Percentiles rank a stretch among this genome's conserved stretches.
These are phyloP conservation scores for Caenorhabditis sp. DNA, from an alignment of 2,888 invertebrate genomes.

Conservation along the genomic window DNA sequence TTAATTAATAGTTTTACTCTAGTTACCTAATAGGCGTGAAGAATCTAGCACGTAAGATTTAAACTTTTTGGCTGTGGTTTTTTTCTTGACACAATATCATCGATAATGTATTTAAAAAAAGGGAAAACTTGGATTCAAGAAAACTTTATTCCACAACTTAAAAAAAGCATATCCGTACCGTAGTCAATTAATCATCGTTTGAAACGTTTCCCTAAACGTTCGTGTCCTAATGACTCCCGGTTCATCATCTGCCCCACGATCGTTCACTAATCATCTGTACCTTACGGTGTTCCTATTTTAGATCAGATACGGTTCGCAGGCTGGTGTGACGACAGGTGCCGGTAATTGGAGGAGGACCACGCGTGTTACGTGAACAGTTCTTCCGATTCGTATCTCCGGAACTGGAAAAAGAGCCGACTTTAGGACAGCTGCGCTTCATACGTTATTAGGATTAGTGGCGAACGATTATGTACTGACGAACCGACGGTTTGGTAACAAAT, in stretches of 20 bases:
- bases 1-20: background rate
- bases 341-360: slow-evolving; percentile 40
- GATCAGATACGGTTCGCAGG: slow-evolving; percentile 28
- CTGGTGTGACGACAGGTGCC: slow-evolving; percentile 41
- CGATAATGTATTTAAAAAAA: too few species aligned
- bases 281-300: background rate
- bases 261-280: background rate
- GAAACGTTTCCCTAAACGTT: background rate
- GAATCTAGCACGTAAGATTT: background rate
- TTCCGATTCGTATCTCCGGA: slow-evolving; percentile 51
- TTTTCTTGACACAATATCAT: too few species aligned
- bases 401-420: slow-evolving; percentile 4
- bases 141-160: too few species aligned
- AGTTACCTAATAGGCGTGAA: background rate
- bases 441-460: slow-evolving; percentile 24
- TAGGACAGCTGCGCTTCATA: slow-evolving; percentile 25
- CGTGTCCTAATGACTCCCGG: background rate
- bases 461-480: slow-evolving; percentile 18
- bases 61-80: too few species aligned
- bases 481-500: slow-evolving; percentile 17
- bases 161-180: too few species aligned
- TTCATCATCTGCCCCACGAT: background rate
- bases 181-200: too few species aligned
- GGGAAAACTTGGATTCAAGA: too few species aligned
- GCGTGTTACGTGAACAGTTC: slow-evolving; percentile 21